Base-by-base conservation (phyloP, 2,888 invertebrate species). In the Stenolophus ochropezus region DNA sequence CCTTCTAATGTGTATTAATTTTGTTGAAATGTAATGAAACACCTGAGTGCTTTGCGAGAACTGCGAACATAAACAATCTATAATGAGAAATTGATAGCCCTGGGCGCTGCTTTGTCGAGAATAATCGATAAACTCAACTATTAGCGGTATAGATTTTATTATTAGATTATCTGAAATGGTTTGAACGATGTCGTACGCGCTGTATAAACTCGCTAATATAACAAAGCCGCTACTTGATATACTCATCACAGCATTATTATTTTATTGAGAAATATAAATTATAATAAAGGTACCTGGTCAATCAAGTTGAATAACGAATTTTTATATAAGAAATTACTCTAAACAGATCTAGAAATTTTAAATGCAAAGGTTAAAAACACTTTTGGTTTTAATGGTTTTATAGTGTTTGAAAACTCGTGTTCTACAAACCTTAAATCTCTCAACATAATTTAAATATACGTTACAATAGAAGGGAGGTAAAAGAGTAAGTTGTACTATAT, bases 81-180 rank as follows among this genome's bases (percentile, higher is more conserved):
- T 61, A 61, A 61, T 23, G 61, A 61, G 61, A 23, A 61, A 61
- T 25, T 61, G 61, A 61, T 61, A 61, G 61, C 61, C 61, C 14
- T 61, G 23, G 25, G 61, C 23, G 61, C n/a, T 61, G 25, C 61
- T 61, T 61, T 61, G 61, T 61, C 61, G 61, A 23, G 56, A 14
- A 61, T 23, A 61, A 61, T 61, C 61, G 61, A 61, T 61, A 61
- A 61, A 61, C 11, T 61, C 2, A n/a, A 61, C 61, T 61, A 61
- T 61, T 61, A 61, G 23, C 25, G 14, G n/a, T 61, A 61, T 61
- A 61, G 61, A 61, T 61, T 61, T 61, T 61, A 61, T 61, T 61
- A 61, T 61, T 61, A 61, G 61, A 61, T 61, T 61, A 61, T 61
- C 61, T 61, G 3, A 5, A 23, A 61, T 61, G 61, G n/a, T 61